Percentiles rank a stretch among this genome's conserved stretches.
Conservation (phyloP, 2,113 vertebrate genomes). For the Etia nguti region DNA sequence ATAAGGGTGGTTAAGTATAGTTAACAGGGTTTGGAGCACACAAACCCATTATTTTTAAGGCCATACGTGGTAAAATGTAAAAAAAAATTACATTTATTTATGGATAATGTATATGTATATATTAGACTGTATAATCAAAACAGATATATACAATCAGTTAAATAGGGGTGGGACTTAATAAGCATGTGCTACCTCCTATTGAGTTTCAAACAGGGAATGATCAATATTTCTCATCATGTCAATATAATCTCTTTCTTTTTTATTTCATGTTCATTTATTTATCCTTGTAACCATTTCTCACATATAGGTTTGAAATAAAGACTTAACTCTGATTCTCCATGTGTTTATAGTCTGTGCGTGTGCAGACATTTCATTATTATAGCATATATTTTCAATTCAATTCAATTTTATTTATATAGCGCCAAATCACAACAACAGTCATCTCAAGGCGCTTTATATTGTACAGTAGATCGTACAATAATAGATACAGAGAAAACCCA, state of each 20-base stretch:
- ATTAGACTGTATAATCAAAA: not conserved
- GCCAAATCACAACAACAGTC: too few species aligned
- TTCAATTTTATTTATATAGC: too few species aligned
- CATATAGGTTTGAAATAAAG: not conserved
- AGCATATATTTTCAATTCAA: not conserved
- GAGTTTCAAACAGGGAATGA: not conserved
- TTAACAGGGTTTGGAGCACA: not conserved
- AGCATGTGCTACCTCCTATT: not conserved
- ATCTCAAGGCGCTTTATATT: too few species aligned
- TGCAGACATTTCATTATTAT: not conserved
- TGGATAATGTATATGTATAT: not conserved
- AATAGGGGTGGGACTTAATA: not conserved
- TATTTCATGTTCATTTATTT: not conserved
- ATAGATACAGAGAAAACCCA: too few species aligned
- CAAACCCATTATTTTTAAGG: not conserved
- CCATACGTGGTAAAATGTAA: fast-evolving
- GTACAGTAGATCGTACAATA: too few species aligned
- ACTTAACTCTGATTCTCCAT: not conserved
- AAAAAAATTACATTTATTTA: not conserved
- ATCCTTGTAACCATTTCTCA: not conserved
- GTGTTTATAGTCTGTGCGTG: not conserved
- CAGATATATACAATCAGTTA: not conserved
- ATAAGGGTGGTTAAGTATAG: not conserved
- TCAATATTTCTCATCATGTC: not conserved
- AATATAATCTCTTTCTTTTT: not conserved